A percentile compares a stretch with the other conserved stretches of the same genome.
phyloP scores from a whole-genome alignment of 2,797 vertebrate genomes.

The Coregonus suidteri region DNA sequence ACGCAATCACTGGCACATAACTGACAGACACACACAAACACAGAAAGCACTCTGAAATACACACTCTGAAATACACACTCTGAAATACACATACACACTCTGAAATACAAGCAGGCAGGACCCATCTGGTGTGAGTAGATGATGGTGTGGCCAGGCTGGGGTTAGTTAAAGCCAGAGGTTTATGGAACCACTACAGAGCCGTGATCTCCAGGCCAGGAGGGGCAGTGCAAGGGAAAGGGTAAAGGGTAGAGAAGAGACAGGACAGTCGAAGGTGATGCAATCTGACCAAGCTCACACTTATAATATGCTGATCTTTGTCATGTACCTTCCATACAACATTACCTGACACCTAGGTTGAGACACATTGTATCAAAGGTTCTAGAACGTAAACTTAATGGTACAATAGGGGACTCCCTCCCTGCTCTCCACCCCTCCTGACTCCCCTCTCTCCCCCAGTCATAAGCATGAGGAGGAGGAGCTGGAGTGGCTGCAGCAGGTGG shows the following conservation, averaged over 20 bases:
- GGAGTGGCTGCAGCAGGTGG: slow-evolving; percentile 89
- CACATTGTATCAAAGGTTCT: not conserved
- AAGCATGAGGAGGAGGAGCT: slow-evolving; percentile 87
- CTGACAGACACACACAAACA: not conserved
- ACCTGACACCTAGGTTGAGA: not conserved
- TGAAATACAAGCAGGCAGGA: slow-evolving; percentile 8
- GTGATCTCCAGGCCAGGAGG: not conserved
- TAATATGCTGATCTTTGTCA: no score
- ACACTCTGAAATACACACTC: not conserved
- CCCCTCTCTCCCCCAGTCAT: slow-evolving; percentile 68
- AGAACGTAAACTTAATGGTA: no score
- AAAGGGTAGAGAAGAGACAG: no score
- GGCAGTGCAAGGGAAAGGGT: no score
- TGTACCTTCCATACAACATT: not conserved
- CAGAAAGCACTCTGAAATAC: slow-evolving; percentile 4
- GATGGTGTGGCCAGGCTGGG: not conserved
- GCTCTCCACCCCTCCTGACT: not conserved
- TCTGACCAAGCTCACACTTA: not conserved
- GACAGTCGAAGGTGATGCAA: not conserved
- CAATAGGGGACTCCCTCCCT: not conserved
- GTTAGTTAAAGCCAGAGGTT: not conserved
- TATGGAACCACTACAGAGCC: not conserved
- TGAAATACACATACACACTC: not conserved
- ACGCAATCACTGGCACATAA: not conserved
- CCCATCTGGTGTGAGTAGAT: not conserved